Evolutionary conservation across 2,113 vertebrate species (phyloP).

Genomic region (Misgurnus anguillicaudatus): DNA sequence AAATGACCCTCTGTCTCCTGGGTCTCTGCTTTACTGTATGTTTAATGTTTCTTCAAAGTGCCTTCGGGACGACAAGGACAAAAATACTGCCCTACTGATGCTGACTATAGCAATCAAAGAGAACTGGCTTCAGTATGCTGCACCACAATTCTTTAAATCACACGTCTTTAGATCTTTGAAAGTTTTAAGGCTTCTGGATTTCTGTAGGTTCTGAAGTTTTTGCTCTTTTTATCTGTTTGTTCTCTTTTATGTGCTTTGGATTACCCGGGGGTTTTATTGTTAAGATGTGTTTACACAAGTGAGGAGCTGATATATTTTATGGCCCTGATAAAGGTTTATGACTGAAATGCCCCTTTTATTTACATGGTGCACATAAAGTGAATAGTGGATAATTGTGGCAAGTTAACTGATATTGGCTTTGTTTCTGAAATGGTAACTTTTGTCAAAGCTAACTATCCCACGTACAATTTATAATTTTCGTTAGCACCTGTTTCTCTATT

Average conservation of each 20-base stretch:
- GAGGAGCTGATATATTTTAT: slow-evolving; percentile 45
- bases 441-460: neutral
- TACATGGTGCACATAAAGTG: slow-evolving; percentile 12
- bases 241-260: slow-evolving; percentile 39
- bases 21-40: slow-evolving; percentile 25
- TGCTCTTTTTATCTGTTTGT: slow-evolving; percentile 21
- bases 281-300: slow-evolving; percentile 50
- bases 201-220: slow-evolving; percentile 10
- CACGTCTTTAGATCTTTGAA: slow-evolving; percentile 21
- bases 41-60: slow-evolving; percentile 46
- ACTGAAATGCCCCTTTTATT: slow-evolving; percentile 14
- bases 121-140: slow-evolving; percentile 5
- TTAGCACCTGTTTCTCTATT: neutral
- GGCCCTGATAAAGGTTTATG: slow-evolving; percentile 49
- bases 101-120: neutral
- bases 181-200: slow-evolving; percentile 23
- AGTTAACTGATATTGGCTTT: slow-evolving; percentile 4
- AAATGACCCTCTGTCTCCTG: slow-evolving; percentile 27
- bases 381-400: neutral
- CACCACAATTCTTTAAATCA: slow-evolving; percentile 18
- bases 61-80: slow-evolving; percentile 12
- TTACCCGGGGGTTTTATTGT: slow-evolving; percentile 38
- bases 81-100: neutral
- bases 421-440: neutral
- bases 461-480: no score